Conservation (phyloP, 37 sponge, comb jelly and placozoan genomes). For the Sycon ciliatum region DNA sequence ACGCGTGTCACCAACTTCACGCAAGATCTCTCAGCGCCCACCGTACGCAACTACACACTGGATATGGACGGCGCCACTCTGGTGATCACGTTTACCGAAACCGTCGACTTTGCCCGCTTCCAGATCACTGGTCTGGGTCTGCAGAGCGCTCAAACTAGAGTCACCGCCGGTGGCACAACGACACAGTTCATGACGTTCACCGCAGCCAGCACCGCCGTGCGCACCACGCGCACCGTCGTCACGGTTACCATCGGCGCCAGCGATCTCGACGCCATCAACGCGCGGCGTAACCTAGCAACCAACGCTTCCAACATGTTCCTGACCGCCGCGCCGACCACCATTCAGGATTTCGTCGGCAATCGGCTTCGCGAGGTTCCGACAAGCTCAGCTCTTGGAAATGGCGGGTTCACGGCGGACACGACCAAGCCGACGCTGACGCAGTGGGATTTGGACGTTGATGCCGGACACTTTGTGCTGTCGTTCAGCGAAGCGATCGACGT, state of each 20-base stretch:
- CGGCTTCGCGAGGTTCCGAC: constrained; percentile 21
- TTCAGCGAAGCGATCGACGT: constrained; percentile 5
- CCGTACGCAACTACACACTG: constrained; percentile 37
- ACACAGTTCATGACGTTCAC: neutral
- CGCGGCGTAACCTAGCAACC: constrained; percentile 44
- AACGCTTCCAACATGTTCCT: constrained; percentile 69
- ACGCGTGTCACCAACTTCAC: neutral
- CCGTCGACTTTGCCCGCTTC: constrained; percentile 38
- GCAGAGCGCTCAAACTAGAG: constrained; percentile 32
- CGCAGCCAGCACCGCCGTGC: constrained; percentile 5
- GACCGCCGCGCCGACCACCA: constrained; percentile 29
- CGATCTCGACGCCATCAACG: constrained; percentile 57
- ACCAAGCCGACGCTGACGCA: constrained; percentile 48
- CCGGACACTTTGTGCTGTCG: neutral
- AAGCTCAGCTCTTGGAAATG: neutral
- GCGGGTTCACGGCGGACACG: constrained; percentile 49
- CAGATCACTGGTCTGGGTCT: neutral
- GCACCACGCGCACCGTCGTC: constrained; percentile 27
- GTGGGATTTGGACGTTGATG: constrained; percentile 20
- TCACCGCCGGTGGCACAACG: constrained; percentile 13
- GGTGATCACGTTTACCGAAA: constrained; percentile 61
- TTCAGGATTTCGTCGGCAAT: constrained; percentile 49
- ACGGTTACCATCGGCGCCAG: constrained; percentile 37
- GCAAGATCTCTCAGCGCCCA: neutral
- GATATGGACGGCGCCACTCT: constrained; percentile 51